Evolutionary conservation across 2,888 invertebrate genomes (phyloP).

Genomic region (Drosophila prostipennis): DNA sequence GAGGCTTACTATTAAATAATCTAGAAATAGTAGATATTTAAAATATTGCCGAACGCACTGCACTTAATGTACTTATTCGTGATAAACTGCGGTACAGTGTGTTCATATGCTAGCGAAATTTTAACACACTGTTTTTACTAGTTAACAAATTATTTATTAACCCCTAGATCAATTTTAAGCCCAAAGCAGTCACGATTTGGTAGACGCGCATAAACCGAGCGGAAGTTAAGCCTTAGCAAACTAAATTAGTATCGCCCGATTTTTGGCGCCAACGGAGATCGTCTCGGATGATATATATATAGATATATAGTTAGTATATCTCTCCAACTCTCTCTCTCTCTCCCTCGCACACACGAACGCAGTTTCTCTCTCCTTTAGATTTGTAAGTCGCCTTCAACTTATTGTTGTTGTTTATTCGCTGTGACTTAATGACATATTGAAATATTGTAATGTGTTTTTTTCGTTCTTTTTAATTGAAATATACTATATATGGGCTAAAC

Average conservation of each 20-base stretch:
- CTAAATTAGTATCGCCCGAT: constrained; percentile 9
- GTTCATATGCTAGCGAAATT: neutral
- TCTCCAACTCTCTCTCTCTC: constrained; percentile 19
- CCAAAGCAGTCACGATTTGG: neutral
- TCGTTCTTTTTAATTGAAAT: constrained; percentile 45
- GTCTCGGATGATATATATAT: constrained; percentile 1
- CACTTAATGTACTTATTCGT: constrained; percentile 1
- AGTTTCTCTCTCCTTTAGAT: constrained; percentile 26
- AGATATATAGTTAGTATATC: constrained; percentile 14
- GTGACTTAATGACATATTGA: constrained; percentile 60
- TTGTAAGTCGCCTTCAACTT: constrained; percentile 57
- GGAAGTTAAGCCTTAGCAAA: constrained; percentile 12
- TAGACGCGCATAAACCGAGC: constrained; percentile 9
- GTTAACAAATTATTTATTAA: constrained; percentile 16
- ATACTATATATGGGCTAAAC: constrained; percentile 46
- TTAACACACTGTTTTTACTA: constrained; percentile 1
- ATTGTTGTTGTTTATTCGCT: constrained; percentile 51
- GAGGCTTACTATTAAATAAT: constrained; percentile 3
- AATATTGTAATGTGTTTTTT: constrained; percentile 58
- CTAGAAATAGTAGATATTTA: neutral
- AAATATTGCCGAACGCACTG: neutral
- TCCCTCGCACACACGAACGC: constrained; percentile 13
- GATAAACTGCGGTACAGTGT: constrained; percentile 1
- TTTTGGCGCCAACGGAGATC: constrained; percentile 19
- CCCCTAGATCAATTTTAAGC: neutral